Conservation (phyloP, 2,113 vertebrate genomes). For the Pitta sordida region DNA sequence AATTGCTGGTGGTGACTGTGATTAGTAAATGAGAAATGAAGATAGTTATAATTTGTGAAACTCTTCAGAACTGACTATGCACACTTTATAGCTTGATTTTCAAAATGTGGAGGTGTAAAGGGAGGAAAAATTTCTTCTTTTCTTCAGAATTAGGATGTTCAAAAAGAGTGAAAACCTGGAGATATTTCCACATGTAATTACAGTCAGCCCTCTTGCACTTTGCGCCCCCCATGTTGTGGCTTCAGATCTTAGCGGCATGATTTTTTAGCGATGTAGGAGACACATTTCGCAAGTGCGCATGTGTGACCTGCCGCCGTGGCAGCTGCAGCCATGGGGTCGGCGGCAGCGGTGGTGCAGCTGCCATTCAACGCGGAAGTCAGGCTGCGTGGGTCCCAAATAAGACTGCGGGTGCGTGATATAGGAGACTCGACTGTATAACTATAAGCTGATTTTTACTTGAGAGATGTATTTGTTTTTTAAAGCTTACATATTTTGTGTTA, state of each 20-base stretch:
- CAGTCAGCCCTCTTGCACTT: no score
- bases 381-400: no score
- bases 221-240: no score
- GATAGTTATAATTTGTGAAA: neutral
- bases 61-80: neutral
- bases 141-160: neutral
- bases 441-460: neutral
- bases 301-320: no score
- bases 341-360: no score
- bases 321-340: no score
- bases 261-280: no score
- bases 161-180: neutral
- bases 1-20: neutral
- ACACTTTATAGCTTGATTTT: slow-evolving; percentile 13
- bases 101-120: slow-evolving; percentile 8
- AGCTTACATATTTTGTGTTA: neutral
- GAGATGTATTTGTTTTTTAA: neutral
- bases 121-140: neutral
- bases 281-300: no score
- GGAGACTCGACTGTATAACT: no score
- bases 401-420: no score
- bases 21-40: neutral
- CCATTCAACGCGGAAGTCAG: no score
- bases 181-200: neutral
- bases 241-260: no score